Conservation (phyloP, 2,888 invertebrate genomes). For the Dryomyza anilis region DNA sequence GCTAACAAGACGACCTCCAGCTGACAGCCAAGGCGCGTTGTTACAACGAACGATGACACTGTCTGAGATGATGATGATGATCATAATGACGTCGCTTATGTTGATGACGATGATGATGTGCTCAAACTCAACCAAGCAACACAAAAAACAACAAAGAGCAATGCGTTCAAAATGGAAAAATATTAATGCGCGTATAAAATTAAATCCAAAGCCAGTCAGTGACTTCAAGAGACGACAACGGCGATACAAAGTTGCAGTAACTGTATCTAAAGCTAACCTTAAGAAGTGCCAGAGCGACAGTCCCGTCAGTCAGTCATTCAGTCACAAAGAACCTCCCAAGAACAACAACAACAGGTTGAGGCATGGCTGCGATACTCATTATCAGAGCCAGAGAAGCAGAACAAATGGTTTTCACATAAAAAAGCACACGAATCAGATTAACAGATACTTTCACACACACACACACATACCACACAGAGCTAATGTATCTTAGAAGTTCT, state of each 20-base stretch:
- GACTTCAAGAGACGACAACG: neutral
- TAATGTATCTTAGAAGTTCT: no score
- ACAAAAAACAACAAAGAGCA: neutral
- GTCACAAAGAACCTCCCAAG: neutral
- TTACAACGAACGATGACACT: neutral
- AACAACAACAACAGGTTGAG: neutral
- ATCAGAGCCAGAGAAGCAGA: no score
- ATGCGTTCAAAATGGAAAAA: neutral
- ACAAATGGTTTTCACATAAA: slow-evolving; percentile 4
- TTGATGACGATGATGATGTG: neutral
- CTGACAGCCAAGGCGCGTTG: neutral
- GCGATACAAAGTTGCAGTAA: slow-evolving; percentile 4
- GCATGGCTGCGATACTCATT: no score
- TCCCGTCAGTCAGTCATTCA: neutral
- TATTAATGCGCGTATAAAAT: neutral
- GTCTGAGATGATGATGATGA: neutral
- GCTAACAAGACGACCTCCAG: no score
- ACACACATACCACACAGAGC: neutral
- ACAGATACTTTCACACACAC: neutral
- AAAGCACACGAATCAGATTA: slow-evolving; percentile 1
- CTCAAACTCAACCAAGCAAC: neutral
- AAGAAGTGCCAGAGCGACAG: neutral
- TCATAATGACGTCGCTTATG: neutral
- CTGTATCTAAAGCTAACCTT: slow-evolving; percentile 1
- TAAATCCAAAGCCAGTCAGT: slow-evolving; percentile 1